Base-by-base conservation (phyloP, 53 echinoderm and acorn worm species). In the Hippasteria phrygiana region DNA sequence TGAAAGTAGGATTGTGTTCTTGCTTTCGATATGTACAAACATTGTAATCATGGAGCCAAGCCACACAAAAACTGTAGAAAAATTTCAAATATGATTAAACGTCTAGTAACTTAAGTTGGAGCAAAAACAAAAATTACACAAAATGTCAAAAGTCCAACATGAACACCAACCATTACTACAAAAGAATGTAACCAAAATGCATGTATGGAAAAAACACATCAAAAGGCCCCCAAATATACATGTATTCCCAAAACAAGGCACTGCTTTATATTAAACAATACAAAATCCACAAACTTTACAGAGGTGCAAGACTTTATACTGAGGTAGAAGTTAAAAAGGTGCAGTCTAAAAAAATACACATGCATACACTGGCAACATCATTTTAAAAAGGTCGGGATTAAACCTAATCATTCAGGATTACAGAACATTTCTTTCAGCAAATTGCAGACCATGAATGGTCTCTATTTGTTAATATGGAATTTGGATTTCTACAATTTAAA, bases 281-380 rank as follows among this genome's bases (percentile, higher is more conserved):
- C n/a, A 40, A 73, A 73, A 41, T 34, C 24, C 26, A 56, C 38
- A 79, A 43, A 62, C 66, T 85, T 51, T 37, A 71, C 36, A 14
- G 85, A 71, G 71, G 85, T 71, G 85, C 85, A 71, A 81, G 34
- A 85, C 85, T 35, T 79, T 79, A 76, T 14, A 85, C n/a, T 85
- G 85, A 85, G 85, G 85, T 85, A 85, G 71, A 85, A 85, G 48
- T 85, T 69, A 48, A 71, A 85, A 85, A 41, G 70, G 85, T 85
- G 85, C 70, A 48, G 22, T 71, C 36, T 85, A 85, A 85, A 73
- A 79, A 40, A 24, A 39, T n/a, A 79, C 79, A 79, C 36, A 55
- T 51, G 26, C 20, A 54, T 54, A n/a, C n/a, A n/a, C n/a, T n/a
- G n/a, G n/a, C n/a, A n/a, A n/a, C n/a, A n/a, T n/a, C n/a, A n/a